Base-by-base conservation (phyloP, 1,140 invertebrate genomes). In the Marisa cornuarietis region DNA sequence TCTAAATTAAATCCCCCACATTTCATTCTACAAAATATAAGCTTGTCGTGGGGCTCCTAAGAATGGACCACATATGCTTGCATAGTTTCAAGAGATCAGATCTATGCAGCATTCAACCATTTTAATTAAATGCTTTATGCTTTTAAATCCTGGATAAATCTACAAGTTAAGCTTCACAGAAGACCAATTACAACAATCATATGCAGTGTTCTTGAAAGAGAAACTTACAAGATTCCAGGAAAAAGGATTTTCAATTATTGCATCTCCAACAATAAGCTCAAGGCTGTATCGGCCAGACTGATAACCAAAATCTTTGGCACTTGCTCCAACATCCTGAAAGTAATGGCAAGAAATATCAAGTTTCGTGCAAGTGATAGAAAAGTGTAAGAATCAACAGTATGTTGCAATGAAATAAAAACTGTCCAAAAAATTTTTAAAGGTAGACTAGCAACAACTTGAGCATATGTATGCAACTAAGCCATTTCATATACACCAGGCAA, bases 231-330 rank as follows among this genome's bases (percentile, higher is more conserved):
- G 83, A 71, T 92, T 90, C 97, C 98, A 99, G 24, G 94, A 92
- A 82, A 99, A 94, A 14, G 97, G 95, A 91, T 98, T 98, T 72
- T 95, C 95, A 62, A 98, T 93, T 9, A 96, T 93, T 78, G 95
- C 93, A 93, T 99, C 98, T 42, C 97, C 98, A 79, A 99, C 92
- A 80, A 98, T 95, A 62, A 99, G 88, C 85, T 95, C 95, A 68
- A 99, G 90, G 79, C 94, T 93, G 91, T 98, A 98, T 52, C 93
- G 90, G 68, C 96, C 97, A 79, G 95, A 96, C 26, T 93, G 89
- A 81, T 94, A 92, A 62, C 93, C 93, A 87, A 99, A 95, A 85
- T 97, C 96, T 85, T 95, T 94, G n/a, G 94, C 94, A 85, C 95
- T 94, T 63, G 93, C 92, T 71, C 94, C 94, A 61, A 98, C 93